Base-by-base conservation (phyloP, 2,888 invertebrate species). In the Nomada flava region DNA sequence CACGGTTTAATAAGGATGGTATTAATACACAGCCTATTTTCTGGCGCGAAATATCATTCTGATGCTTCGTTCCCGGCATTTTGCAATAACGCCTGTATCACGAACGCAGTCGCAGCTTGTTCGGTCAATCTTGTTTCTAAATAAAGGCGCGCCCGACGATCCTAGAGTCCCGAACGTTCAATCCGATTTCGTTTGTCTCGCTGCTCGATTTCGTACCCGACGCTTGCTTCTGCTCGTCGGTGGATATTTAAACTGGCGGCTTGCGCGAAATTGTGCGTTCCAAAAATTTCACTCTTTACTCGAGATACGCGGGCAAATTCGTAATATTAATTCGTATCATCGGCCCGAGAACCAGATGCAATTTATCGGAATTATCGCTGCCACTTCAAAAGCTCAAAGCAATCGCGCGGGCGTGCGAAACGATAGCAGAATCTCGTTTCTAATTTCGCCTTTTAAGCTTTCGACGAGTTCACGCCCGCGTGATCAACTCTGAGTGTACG, bases 1-100 rank as follows among this genome's bases (percentile, higher is more conserved):
- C 86, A 73, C 86, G 78, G 84, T 90, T 89, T 89, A 90, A 90
- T 89, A 89, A 89, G 89, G 81, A 89, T 84, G 89, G 84, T 89
- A 89, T 89, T 90, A 90, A 90, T 90, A 89, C 86, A 82, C 83
- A 53, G 68, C 36, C 79, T 79, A 75, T 73, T 84, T 84, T 83
- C 83, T 79, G 83, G 76, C 79, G 83, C 72, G 83, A 73, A 83
- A 72, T 79, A 78, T 85, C 69, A 72, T 83, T 65, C 60, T 42
- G 60, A 44, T 52, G 70, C 60, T 13, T 69, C 75, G 18, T 55
- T 50, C 68, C n/a, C 20, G 52, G 72, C 42, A 26, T 60, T 29
- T 63, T 26, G 74, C 84, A 10, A 55, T 42, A 63, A 65, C n/a
- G 53, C 60, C 69, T 69, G 73, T 65, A 65, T 68, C 74, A 26